phyloP scores from a whole-genome alignment of 1,140 invertebrate species.

The Caenorhabditis tropicalis region DNA sequence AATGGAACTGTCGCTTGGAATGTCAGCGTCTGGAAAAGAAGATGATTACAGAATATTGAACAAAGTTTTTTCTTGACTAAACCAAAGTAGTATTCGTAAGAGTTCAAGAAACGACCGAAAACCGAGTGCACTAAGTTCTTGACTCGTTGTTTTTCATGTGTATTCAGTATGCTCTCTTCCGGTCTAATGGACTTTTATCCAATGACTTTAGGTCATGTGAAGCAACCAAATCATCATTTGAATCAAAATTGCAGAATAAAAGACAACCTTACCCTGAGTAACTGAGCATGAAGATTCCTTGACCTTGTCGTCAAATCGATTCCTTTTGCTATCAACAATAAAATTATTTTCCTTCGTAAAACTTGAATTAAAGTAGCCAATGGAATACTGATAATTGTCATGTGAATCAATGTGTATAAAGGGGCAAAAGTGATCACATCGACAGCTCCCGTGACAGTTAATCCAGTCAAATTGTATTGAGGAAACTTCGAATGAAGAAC shows the following conservation, averaged over 20 bases:
- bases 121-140: too few relatives aligned
- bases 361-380: neutral
- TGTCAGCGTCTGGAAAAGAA: conserved; percentile 43
- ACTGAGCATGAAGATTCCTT: conserved; percentile 14
- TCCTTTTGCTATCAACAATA: neutral
- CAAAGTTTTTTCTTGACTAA: too few relatives aligned
- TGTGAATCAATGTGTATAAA: conserved; percentile 9
- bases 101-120: neutral
- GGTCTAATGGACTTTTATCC: neutral
- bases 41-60: too few relatives aligned
- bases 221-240: too few relatives aligned
- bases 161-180: neutral
- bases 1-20: conserved; percentile 43
- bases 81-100: too few relatives aligned
- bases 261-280: neutral
- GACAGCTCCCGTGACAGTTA: conserved; percentile 6
- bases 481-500: neutral
- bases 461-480: conserved; percentile 16
- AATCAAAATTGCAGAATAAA: too few relatives aligned
- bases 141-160: neutral
- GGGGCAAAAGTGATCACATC: conserved; percentile 19
- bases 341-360: conserved; percentile 16
- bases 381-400: conserved; percentile 34
- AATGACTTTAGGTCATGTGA: too few relatives aligned
- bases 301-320: neutral